Base-by-base conservation (phyloP, 2,113 vertebrate species). In the Spea bombifrons region DNA sequence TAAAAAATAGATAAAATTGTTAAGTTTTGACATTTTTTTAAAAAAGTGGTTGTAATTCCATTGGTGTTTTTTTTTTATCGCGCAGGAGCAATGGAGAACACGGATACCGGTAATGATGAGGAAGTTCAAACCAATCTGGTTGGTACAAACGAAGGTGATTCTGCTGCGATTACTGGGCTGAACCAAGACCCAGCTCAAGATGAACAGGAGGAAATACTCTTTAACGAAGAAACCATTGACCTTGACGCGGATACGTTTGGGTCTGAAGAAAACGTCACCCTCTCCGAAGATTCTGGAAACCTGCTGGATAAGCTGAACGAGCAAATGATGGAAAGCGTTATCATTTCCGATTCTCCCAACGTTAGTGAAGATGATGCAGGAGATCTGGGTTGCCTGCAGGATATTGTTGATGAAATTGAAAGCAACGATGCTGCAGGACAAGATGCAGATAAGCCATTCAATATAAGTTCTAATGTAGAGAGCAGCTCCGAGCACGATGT, bases 251-350 rank as follows among this genome's bases (percentile, higher is more conserved):
- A 94, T 17, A 88, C 89, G 49, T 95, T 93, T 71, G 87, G 84
- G 16, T 94, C 93, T 3, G 94, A 94, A 43, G 94, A 88, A 68
- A 94, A 93, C 1, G 94, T 95, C 83, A 94, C 94, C 30, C 80
- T 91, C 0, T 95, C 94, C 0, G 95, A 93, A 71, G 87, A 88
- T 3, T 92, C 90, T 0, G 85, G 9, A 78, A 91, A 92, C 78
- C 90, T 94, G 9, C 83, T 91, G 9, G 95, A 95, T 76, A 98
- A 93, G 78, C 93, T 99, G 5, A 96, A 93, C 0, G 97, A 99
- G 52, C 96, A 98, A 74, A 94, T 98, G 96, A 97, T 99, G 97
- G 97, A 99, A 75, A 99, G 97, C 0, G 97, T 99, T 69, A 91
- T 99, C 85, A 99, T 99, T 80, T 99, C 96, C 0, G 97, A 99